Base-by-base conservation (phyloP, 2,888 invertebrate species). In the Epirrhoe alternata region DNA sequence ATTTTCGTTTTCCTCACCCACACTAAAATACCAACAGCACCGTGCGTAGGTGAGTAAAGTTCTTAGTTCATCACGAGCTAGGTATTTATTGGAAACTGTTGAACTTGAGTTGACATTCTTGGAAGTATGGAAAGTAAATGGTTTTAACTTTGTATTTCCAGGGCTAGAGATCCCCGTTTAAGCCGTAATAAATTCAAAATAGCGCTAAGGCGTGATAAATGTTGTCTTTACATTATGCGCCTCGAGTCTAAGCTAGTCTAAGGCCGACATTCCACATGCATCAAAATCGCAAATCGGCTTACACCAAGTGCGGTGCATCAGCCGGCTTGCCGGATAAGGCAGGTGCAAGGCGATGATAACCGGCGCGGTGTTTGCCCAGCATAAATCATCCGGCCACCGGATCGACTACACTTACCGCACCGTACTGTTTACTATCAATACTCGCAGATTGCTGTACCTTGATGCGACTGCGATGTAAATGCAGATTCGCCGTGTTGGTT, bases 291-390 rank as follows among this genome's bases (percentile, higher is more conserved):
- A 86, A 89, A 89, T 84, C 88, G 81, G 87, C 87, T 89, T 87
- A 89, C 68, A 64, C 56, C 74, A 74, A 75, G 69, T 73, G 74
- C 63, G 72, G 70, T 71, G 73, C 74, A 73, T 71, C 74, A 66
- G 66, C 63, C 63, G 58, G 70, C 69, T 68, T 71, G 71, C 67
- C 76, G 84, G 82, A 82, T 85, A 84, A 87, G 85, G 83, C 88
- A 88, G 88, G 88, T 89, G 88, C 85, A 82, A 85, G 84, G 79
- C 77, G 80, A 64, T 79, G 89, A 89, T 89, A 89, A 86, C 86
- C 78, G 76, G 76, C 75, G 73, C 82, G 75, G 81, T 88, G 86
- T 89, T 89, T 88, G 82, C 84, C 75, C 77, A 73, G 78, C 72
- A 79, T 83, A 84, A 82, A 85, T 86, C 85, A 84, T 79, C 78